Conservation (phyloP, 2,797 vertebrate genomes). For the Cossypha caffra region DNA sequence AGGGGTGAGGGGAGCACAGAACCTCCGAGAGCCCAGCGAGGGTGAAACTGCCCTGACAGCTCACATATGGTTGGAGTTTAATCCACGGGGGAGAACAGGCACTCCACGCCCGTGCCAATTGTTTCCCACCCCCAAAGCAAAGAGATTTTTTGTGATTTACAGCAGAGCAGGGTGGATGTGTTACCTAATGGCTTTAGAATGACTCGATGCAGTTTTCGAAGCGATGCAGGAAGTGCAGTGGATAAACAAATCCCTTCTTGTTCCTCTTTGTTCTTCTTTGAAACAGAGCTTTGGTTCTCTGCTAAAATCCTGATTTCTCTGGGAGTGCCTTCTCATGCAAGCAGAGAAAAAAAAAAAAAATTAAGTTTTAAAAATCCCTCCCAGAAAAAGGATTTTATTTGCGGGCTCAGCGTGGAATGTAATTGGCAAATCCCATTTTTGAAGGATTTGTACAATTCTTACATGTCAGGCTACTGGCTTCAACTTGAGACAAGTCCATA, state of each 20-base stretch:
- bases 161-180: neutral
- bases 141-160: slow-evolving; percentile 5
- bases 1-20: too few relatives aligned
- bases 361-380: neutral
- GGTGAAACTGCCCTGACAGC: neutral
- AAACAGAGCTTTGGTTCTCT: neutral
- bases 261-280: neutral
- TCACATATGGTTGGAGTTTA: neutral
- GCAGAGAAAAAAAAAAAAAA: too few relatives aligned
- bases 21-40: neutral
- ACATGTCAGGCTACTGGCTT: neutral
- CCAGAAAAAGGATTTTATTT: neutral
- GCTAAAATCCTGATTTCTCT: neutral
- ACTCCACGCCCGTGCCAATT: neutral
- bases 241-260: neutral
- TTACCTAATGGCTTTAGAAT: slow-evolving; percentile 29
- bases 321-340: neutral
- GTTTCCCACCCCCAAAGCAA: neutral
- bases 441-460: neutral
- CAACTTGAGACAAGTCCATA: neutral
- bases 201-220: neutral
- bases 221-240: neutral
- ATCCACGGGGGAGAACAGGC: neutral
- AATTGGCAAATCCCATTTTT: neutral
- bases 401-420: neutral